phyloP scores from a whole-genome alignment of 2,888 invertebrate genomes.

The Harmothoe impar region DNA sequence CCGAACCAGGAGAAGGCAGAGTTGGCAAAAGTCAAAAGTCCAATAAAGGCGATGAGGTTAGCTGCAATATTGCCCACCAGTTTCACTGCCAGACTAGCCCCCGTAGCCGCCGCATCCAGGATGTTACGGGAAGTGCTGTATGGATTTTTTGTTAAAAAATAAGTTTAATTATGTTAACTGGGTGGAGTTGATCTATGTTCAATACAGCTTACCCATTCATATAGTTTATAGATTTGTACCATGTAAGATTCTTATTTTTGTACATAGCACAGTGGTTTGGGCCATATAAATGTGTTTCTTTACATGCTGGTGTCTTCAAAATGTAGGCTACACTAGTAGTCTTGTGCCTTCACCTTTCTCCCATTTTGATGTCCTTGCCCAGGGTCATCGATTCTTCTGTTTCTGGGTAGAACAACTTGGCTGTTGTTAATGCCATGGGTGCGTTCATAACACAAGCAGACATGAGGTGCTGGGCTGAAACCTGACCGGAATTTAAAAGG shows the following conservation, averaged over 20 bases:
- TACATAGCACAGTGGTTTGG: too few species aligned
- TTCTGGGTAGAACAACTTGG: constrained; percentile 53
- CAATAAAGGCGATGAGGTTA: constrained; percentile 75
- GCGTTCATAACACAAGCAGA: constrained; percentile 55
- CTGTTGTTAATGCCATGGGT: constrained; percentile 15
- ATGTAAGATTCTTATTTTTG: too few species aligned
- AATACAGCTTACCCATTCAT: too few species aligned
- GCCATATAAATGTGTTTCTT: too few species aligned
- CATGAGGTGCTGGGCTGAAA: constrained; percentile 31
- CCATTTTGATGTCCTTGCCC: background rate
- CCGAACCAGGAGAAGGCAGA: constrained; percentile 75
- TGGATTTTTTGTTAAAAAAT: background rate
- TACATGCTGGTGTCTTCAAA: too few species aligned
- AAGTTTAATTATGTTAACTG: background rate
- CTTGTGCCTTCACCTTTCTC: background rate
- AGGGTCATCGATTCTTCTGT: background rate
- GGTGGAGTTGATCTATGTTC: background rate
- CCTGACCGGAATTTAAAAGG: too few species aligned
- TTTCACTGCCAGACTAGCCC: constrained; percentile 72
- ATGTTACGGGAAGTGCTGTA: constrained; percentile 68
- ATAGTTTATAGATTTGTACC: too few species aligned
- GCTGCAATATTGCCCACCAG: constrained; percentile 74
- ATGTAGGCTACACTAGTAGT: too few species aligned
- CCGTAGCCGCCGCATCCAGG: constrained; percentile 74
- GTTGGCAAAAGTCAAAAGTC: constrained; percentile 74